A percentile compares a stretch with the other conserved stretches of the same genome.
Evolutionary conservation across 2,888 invertebrate genomes (phyloP).

Genomic region (Perizoma flavofasciatum): DNA sequence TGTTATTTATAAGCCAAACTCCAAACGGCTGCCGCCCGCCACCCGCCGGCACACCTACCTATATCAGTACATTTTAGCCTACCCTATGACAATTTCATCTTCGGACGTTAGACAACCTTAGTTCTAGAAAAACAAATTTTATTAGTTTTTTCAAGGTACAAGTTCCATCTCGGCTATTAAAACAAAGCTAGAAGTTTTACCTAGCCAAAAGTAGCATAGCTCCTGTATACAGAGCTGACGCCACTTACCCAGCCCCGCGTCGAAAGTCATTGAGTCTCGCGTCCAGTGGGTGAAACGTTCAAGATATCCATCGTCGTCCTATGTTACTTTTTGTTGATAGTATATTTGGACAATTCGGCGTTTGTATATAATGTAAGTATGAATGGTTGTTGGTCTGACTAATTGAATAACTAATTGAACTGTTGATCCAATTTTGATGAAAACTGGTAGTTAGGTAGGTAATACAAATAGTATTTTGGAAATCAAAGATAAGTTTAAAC

Average conservation of each 20-base stretch:
- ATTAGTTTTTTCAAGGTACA: background rate
- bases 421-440: too few species aligned
- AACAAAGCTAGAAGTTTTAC: background rate
- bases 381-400: too few species aligned
- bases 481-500: too few species aligned
- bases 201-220: background rate
- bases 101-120: slow-evolving; percentile 12
- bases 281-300: slow-evolving; percentile 21
- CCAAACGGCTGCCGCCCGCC: slow-evolving; percentile 50
- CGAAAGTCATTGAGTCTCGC: background rate
- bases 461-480: too few species aligned
- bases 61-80: slow-evolving; percentile 66
- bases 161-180: background rate
- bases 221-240: background rate
- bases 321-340: too few species aligned
- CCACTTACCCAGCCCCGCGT: background rate
- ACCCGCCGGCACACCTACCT: slow-evolving; percentile 53
- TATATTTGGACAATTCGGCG: too few species aligned
- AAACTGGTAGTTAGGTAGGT: too few species aligned
- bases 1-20: slow-evolving; percentile 80
- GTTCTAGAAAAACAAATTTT: background rate
- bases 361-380: too few species aligned
- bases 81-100: slow-evolving; percentile 42
- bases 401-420: too few species aligned
- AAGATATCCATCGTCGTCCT: slow-evolving; percentile 1